phyloP scores from a whole-genome alignment of 2,797 vertebrate species.

The Psittacula derbiana region DNA sequence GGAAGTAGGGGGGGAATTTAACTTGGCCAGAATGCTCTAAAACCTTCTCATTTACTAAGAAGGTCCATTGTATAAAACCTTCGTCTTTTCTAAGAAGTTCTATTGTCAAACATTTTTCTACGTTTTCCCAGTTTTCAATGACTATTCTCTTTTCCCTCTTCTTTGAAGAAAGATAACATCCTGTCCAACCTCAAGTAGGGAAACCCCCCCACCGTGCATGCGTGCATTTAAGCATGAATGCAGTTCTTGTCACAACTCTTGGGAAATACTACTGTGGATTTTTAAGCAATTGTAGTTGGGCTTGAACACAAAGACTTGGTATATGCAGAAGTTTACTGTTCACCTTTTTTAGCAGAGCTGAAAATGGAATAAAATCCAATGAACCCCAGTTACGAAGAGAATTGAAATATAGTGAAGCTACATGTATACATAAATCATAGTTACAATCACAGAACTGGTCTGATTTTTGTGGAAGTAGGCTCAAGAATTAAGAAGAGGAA shows the following conservation, averaged over 20 bases:
- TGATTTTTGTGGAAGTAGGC: not conserved
- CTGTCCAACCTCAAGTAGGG: not conserved
- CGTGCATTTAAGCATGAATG: not conserved
- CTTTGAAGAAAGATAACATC: constrained; percentile 53
- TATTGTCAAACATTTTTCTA: constrained; percentile 38
- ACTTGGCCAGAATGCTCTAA: not conserved
- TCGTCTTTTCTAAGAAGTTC: not conserved
- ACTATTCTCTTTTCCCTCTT: constrained; percentile 15
- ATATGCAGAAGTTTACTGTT: not conserved
- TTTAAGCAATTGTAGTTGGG: not conserved
- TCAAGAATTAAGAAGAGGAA: not conserved
- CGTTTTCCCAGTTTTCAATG: constrained; percentile 39
- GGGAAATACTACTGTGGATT: not conserved
- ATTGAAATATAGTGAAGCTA: not conserved
- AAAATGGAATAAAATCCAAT: not conserved
- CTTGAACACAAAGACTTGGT: not conserved
- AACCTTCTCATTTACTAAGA: not conserved
- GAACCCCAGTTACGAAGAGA: not conserved
- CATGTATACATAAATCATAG: not conserved
- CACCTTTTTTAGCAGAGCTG: not conserved
- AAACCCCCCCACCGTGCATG: not conserved
- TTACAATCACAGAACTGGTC: not conserved
- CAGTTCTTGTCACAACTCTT: not conserved
- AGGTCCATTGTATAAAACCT: not conserved
- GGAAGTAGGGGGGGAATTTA: not conserved